These are phyloP conservation scores for Callochromis pleurospilus DNA, from an alignment of 2,113 vertebrate genomes.

Conservation along the genomic window DNA sequence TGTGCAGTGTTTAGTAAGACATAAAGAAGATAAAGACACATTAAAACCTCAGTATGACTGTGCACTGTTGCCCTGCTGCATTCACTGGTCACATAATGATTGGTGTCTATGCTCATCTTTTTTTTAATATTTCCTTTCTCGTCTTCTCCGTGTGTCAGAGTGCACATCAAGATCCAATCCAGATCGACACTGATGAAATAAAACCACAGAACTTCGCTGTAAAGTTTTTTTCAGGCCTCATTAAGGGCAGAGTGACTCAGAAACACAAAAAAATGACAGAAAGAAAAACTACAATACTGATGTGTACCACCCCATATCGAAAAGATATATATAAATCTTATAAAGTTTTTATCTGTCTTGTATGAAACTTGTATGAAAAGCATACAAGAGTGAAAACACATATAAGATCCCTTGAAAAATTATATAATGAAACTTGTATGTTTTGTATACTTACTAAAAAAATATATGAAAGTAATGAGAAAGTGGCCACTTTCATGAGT, in stretches of 20 bases:
- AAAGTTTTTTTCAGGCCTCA: slow-evolving; percentile 1
- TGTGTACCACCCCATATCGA: neutral
- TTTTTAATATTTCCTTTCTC: neutral
- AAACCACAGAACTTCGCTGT: neutral
- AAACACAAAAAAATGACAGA: neutral
- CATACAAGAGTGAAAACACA: no score
- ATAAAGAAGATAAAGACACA: neutral
- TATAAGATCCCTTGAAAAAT: no score
- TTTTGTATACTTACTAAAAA: no score
- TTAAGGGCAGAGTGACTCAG: slow-evolving; percentile 14
- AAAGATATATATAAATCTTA: no score
- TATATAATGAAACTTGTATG: no score
- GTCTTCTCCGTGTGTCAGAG: neutral
- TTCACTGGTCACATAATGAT: slow-evolving; percentile 15
- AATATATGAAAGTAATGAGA: no score
- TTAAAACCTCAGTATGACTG: neutral
- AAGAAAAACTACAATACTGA: neutral
- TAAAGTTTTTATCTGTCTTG: no score
- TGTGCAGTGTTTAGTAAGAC: neutral
- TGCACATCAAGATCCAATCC: neutral
- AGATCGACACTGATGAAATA: neutral
- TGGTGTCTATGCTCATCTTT: neutral
- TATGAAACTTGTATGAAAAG: no score
- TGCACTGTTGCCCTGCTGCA: slow-evolving; percentile 7
- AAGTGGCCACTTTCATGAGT: no score